These are phyloP conservation scores for Sinocyclocheilus rhinocerous DNA, from an alignment of 2,113 vertebrate species.

Conservation along the genomic window DNA sequence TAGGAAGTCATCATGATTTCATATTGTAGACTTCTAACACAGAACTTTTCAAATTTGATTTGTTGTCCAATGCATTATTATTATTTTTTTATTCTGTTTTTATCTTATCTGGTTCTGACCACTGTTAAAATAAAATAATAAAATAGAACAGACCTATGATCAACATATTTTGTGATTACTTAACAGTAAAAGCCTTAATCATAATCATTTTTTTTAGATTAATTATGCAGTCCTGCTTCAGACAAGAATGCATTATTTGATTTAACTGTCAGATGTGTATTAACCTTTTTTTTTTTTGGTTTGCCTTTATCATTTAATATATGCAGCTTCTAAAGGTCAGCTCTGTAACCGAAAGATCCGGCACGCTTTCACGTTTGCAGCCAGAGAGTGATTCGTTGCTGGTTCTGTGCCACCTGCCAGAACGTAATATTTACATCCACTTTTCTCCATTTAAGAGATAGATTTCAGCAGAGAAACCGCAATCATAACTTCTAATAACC, in stretches of 20 bases:
- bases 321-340: slow-evolving; percentile 22
- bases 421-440: slow-evolving; percentile 41
- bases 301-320: slow-evolving; percentile 1
- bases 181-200: background rate
- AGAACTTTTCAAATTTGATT: background rate
- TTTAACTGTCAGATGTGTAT: slow-evolving; percentile 13
- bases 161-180: background rate
- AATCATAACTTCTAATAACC: slow-evolving; percentile 41
- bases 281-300: background rate
- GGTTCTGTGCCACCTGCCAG: slow-evolving; percentile 41
- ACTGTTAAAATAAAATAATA: background rate
- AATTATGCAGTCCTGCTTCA: background rate
- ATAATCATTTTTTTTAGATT: background rate
- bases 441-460: slow-evolving; percentile 50
- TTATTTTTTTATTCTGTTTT: too few species aligned
- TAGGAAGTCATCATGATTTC: background rate
- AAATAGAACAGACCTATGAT: background rate
- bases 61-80: background rate
- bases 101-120: too few species aligned
- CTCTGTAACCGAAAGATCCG: slow-evolving; percentile 5
- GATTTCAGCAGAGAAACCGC: slow-evolving; percentile 42
- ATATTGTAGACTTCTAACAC: background rate
- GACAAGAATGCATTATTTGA: background rate
- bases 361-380: slow-evolving; percentile 23
- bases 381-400: slow-evolving; percentile 9